phyloP scores from a whole-genome alignment of 92 coral and sea anemone genomes.

The Pocillopora grandis region DNA sequence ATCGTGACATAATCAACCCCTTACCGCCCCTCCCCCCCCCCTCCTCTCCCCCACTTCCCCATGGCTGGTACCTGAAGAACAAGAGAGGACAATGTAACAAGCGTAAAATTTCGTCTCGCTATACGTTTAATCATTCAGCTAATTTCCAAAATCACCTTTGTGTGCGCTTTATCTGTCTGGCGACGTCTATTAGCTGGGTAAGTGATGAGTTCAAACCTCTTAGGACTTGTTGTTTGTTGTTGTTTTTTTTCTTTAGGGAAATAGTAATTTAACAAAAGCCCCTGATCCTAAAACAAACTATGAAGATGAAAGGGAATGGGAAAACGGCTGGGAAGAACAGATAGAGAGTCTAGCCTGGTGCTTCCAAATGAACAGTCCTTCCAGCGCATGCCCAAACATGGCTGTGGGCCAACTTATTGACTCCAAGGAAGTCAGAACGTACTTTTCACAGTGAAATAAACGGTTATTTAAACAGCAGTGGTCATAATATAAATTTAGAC shows the following conservation, averaged over 20 bases:
- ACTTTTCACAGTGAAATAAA: background rate
- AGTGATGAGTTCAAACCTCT: background rate
- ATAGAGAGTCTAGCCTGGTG: slow-evolving; percentile 35
- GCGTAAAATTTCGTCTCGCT: too few species aligned
- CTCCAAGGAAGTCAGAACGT: slow-evolving; percentile 24
- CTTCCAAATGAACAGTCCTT: slow-evolving; percentile 50
- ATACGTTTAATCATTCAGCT: too few species aligned
- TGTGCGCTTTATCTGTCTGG: too few species aligned
- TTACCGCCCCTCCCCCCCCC: too few species aligned
- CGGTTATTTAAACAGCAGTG: background rate
- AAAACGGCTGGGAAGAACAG: slow-evolving; percentile 1
- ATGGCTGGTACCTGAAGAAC: too few species aligned
- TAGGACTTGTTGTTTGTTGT: background rate
- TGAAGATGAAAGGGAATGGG: slow-evolving; percentile 21
- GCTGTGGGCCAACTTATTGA: slow-evolving; percentile 51
- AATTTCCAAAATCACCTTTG: too few species aligned
- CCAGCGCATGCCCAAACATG: slow-evolving; percentile 61
- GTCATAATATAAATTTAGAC: too few species aligned
- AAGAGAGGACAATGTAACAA: too few species aligned
- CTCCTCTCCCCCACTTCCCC: too few species aligned
- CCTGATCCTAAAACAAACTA: background rate
- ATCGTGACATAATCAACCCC: too few species aligned
- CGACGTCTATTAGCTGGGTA: background rate
- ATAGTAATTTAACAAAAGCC: background rate
- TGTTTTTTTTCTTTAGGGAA: background rate